phyloP scores from a whole-genome alignment of 2,797 vertebrate species.

The Alcedo atthis region DNA sequence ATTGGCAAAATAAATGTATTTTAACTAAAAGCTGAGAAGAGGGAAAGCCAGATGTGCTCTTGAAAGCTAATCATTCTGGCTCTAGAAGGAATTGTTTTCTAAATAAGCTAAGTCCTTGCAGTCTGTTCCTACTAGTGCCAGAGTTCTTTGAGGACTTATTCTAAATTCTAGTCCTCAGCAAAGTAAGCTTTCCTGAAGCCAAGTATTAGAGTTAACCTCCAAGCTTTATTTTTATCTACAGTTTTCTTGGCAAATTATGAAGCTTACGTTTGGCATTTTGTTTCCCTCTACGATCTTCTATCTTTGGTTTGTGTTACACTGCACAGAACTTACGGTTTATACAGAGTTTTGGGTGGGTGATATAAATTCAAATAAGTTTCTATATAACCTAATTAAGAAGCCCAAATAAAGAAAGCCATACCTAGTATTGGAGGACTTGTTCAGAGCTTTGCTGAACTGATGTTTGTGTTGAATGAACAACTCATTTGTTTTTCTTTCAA shows the following conservation, averaged over 20 bases:
- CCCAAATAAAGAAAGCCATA: background rate
- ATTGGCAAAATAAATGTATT: background rate
- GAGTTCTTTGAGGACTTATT: conserved; percentile 39
- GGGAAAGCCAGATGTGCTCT: background rate
- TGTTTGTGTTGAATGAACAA: background rate
- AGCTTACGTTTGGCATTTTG: conserved; percentile 37
- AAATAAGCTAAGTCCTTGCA: conserved; percentile 1
- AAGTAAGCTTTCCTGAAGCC: conserved; percentile 49
- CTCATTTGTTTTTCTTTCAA: conserved; percentile 29
- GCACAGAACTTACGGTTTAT: conserved; percentile 24
- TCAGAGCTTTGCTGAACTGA: background rate
- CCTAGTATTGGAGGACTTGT: background rate
- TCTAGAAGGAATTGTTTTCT: conserved; percentile 41
- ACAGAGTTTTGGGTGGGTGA: background rate
- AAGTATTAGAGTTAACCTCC: conserved; percentile 37
- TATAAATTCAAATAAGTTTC: conserved; percentile 20
- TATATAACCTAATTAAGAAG: conserved; percentile 12
- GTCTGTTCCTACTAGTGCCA: background rate
- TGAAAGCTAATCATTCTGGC: conserved; percentile 7
- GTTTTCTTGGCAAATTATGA: conserved; percentile 56
- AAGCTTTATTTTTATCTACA: conserved; percentile 67
- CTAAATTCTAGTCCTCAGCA: conserved; percentile 35
- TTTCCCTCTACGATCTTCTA: conserved; percentile 17
- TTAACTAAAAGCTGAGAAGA: background rate
- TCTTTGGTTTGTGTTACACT: conserved; percentile 45